Conservation (phyloP, 2,797 vertebrate genomes). For the Sebastes oblongus region DNA sequence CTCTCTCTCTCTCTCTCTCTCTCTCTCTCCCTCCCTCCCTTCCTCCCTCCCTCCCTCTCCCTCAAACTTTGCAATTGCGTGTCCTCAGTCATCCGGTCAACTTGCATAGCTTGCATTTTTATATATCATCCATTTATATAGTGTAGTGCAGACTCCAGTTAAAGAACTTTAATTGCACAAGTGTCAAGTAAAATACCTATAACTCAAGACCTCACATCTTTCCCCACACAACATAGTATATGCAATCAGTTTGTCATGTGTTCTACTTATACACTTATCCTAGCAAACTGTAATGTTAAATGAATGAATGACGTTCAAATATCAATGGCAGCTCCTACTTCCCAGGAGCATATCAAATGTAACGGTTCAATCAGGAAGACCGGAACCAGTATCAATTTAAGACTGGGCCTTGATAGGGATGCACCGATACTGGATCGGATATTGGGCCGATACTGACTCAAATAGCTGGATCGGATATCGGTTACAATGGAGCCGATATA, state of each 20-base stretch:
- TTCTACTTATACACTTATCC: not conserved
- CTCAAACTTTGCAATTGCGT: constrained; percentile 25
- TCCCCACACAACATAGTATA: not conserved
- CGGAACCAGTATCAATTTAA: not conserved
- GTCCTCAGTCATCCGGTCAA: constrained; percentile 46
- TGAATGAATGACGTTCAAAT: not conserved
- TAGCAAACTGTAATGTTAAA: not conserved
- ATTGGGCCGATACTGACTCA: no score
- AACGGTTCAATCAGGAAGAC: not conserved
- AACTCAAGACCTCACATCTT: not conserved
- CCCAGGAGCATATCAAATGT: not conserved
- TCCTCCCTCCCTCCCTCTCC: not conserved
- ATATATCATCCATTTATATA: constrained; percentile 79
- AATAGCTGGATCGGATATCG: no score
- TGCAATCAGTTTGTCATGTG: not conserved
- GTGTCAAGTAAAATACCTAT: constrained; percentile 13
- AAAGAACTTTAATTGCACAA: constrained; percentile 35
- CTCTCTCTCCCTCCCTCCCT: not conserved
- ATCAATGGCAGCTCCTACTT: not conserved
- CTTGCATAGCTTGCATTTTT: constrained; percentile 75
- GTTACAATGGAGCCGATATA: no score
- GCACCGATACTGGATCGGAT: no score
- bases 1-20: not conserved
- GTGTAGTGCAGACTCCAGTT: constrained; percentile 24
- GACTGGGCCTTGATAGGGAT: not conserved